phyloP scores from a whole-genome alignment of 2,888 invertebrate species.

The Pseudeuparius sepicola region DNA sequence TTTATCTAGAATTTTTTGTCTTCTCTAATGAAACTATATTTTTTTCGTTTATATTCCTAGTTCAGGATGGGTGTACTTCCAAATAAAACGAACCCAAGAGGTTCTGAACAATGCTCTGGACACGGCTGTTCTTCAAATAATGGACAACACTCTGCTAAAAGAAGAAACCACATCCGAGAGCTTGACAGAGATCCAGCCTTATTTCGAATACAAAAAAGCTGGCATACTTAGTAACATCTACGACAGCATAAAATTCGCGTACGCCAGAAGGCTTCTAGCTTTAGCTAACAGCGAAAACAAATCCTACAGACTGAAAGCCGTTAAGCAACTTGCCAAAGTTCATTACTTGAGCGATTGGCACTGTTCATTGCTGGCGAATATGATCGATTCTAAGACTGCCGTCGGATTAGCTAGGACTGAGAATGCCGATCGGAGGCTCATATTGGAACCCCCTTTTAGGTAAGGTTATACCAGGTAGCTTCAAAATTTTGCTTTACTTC shows the following conservation, averaged over 20 bases:
- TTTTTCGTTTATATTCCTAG: conserved; percentile 22
- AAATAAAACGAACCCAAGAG: conserved; percentile 31
- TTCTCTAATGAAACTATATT: too few relatives aligned
- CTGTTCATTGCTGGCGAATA: conserved; percentile 60
- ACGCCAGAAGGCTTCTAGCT: conserved; percentile 40
- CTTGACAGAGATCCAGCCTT: conserved; percentile 24
- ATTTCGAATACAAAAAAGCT: conserved; percentile 20
- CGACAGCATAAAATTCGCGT: conserved; percentile 33
- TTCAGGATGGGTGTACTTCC: conserved; percentile 32
- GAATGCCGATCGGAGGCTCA: conserved; percentile 62
- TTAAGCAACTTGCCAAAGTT: conserved; percentile 54
- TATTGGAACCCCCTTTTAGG: conserved; percentile 54
- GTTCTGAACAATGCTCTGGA: conserved; percentile 34
- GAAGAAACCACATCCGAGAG: conserved; percentile 22
- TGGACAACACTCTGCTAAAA: conserved; percentile 26
- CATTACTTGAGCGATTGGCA: conserved; percentile 47
- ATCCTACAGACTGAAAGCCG: conserved; percentile 50
- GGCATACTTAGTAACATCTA: conserved; percentile 23
- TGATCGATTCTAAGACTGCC: conserved; percentile 65
- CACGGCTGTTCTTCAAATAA: conserved; percentile 31
- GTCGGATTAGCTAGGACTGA: conserved; percentile 65
- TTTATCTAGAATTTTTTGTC: too few relatives aligned
- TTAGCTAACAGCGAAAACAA: conserved; percentile 55
- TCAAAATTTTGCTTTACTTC: too few relatives aligned
- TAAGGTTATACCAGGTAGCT: background rate